A percentile compares a stretch with the other conserved stretches of the same genome.
Evolutionary conservation across 2,888 invertebrate species (phyloP).

Genomic region (Falcaria lacertinaria): DNA sequence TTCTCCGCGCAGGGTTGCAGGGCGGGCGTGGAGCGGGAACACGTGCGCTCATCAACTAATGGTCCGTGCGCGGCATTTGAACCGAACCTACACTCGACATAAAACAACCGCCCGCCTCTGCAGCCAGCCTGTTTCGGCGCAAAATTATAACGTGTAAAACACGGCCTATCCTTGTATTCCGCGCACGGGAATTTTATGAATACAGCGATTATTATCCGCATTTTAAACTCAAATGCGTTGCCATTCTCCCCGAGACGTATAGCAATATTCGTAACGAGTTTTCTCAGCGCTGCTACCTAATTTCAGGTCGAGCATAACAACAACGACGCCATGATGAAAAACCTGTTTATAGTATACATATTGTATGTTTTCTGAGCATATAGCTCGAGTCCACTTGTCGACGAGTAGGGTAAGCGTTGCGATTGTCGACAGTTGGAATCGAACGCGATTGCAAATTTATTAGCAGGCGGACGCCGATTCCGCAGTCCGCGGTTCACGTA

Average conservation of each 20-base stretch:
- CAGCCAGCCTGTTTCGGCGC: slow-evolving; percentile 69
- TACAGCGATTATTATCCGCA: slow-evolving; percentile 77
- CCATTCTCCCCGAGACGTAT: slow-evolving; percentile 75
- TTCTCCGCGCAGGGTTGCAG: slow-evolving; percentile 43
- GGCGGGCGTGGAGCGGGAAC: slow-evolving; percentile 45
- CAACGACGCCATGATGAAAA: slow-evolving; percentile 25
- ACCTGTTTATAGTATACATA: slow-evolving; percentile 29
- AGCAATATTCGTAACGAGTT: slow-evolving; percentile 79
- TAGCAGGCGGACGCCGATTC: slow-evolving; percentile 54
- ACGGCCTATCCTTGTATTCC: slow-evolving; percentile 74
- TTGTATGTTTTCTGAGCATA: slow-evolving; percentile 21
- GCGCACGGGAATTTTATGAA: slow-evolving; percentile 77
- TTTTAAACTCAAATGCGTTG: slow-evolving; percentile 76
- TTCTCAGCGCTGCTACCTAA: slow-evolving; percentile 71
- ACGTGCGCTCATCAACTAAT: slow-evolving; percentile 80
- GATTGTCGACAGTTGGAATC: slow-evolving; percentile 52
- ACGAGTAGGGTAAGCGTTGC: slow-evolving; percentile 39
- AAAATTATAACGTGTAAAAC: slow-evolving; percentile 80
- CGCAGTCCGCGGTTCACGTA: slow-evolving; percentile 52
- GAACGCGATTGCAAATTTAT: slow-evolving; percentile 77
- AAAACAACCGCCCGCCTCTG: slow-evolving; percentile 66
- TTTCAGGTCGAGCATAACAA: slow-evolving; percentile 64
- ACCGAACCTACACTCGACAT: slow-evolving; percentile 74
- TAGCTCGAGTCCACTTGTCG: slow-evolving; percentile 45
- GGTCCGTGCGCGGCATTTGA: slow-evolving; percentile 80